These are phyloP conservation scores for Tretioscincus oriximinensis DNA, from an alignment of 2,113 vertebrate genomes.

Conservation along the genomic window DNA sequence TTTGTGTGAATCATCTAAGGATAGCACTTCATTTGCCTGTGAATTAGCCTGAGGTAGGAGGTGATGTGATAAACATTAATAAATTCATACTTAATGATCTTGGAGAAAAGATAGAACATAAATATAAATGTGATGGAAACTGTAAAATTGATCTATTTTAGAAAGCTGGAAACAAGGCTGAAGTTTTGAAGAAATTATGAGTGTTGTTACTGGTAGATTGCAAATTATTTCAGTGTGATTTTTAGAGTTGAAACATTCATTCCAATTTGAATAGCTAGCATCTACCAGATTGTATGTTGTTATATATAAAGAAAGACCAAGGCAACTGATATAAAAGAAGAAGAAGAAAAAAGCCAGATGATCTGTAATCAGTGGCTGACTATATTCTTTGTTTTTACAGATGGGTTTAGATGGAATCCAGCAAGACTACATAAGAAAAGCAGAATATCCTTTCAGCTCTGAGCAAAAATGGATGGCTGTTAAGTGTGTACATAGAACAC, in stretches of 20 bases:
- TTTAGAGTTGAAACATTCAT: neutral
- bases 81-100: too few relatives aligned
- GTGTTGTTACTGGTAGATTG: neutral
- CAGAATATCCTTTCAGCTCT: slow-evolving; percentile 93
- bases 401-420: slow-evolving; percentile 91
- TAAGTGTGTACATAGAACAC: slow-evolving; percentile 87
- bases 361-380: neutral
- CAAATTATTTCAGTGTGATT: neutral
- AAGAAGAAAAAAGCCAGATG: too few relatives aligned
- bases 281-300: neutral
- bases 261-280: neutral
- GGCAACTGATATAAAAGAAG: neutral
- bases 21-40: too few relatives aligned
- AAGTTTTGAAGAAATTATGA: too few relatives aligned
- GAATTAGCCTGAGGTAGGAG: too few relatives aligned
- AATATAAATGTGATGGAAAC: too few relatives aligned
- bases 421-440: slow-evolving; percentile 88
- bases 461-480: slow-evolving; percentile 99
- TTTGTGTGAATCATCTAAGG: too few relatives aligned
- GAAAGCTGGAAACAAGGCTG: too few relatives aligned
- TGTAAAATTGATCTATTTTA: too few relatives aligned
- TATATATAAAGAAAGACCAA: neutral
- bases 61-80: too few relatives aligned
- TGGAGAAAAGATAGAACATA: too few relatives aligned
- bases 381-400: slow-evolving; percentile 65